Conservation (phyloP, 2,797 vertebrate species). For the Sebastes reedi region DNA sequence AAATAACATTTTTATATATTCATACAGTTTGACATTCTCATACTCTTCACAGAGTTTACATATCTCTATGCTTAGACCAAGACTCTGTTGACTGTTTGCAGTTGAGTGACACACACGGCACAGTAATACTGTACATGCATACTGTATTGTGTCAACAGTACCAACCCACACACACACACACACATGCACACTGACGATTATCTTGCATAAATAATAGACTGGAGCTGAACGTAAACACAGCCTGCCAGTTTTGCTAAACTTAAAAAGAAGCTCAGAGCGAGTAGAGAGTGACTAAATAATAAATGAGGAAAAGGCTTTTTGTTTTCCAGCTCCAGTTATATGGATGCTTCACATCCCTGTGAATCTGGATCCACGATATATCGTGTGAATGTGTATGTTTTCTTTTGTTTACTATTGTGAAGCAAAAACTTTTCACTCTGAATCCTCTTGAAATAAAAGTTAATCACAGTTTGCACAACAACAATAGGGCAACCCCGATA, state of each 20-base stretch:
- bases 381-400: no score
- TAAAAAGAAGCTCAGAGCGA: slow-evolving; percentile 25
- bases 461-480: neutral
- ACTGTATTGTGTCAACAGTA: neutral
- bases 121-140: neutral
- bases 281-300: slow-evolving; percentile 45
- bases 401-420: neutral
- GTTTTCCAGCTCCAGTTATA: slow-evolving; percentile 1
- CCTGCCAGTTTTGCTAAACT: slow-evolving; percentile 44
- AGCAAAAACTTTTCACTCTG: neutral
- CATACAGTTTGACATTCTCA: neutral
- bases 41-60: neutral
- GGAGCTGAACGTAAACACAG: slow-evolving; percentile 36
- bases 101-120: neutral
- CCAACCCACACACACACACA: neutral
- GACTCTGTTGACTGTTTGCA: neutral
- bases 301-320: slow-evolving; percentile 33
- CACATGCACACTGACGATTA: slow-evolving; percentile 12
- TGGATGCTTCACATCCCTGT: slow-evolving; percentile 1
- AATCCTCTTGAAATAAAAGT: neutral
- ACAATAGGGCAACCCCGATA: neutral
- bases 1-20: no score
- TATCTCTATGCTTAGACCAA: neutral
- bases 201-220: slow-evolving; percentile 49
- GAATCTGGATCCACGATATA: neutral